Evolutionary conservation across 2,113 vertebrate genomes (phyloP).

Genomic region (Hemichromis elongatus): DNA sequence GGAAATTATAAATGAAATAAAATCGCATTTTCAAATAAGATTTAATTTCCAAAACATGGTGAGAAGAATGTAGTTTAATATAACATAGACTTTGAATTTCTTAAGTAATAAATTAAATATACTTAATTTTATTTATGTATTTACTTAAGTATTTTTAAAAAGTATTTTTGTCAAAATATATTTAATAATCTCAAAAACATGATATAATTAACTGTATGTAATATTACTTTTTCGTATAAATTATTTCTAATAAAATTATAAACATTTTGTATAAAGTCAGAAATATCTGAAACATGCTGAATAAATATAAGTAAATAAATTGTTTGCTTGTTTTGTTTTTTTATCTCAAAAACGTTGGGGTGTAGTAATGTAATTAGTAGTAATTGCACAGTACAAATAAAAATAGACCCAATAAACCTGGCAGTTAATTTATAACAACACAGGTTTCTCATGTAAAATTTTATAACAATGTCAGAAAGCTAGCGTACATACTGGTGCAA

Average conservation of each 20-base stretch:
- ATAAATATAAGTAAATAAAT: too few relatives aligned
- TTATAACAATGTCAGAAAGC: too few relatives aligned
- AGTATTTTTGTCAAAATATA: background rate
- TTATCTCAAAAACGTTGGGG: too few relatives aligned
- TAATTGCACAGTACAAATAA: too few relatives aligned
- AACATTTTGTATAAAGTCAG: background rate
- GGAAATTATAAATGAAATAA: background rate
- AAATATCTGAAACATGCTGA: background rate
- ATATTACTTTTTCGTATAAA: background rate
- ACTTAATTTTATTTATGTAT: too few relatives aligned
- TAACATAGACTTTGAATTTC: background rate
- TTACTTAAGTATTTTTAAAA: too few relatives aligned
- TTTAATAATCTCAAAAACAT: background rate
- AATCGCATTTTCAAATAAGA: background rate
- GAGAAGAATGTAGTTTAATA: background rate
- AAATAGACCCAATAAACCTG: too few relatives aligned
- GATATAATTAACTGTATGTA: background rate
- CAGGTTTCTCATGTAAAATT: too few relatives aligned
- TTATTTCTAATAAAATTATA: background rate
- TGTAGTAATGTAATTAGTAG: too few relatives aligned
- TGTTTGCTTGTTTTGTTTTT: too few relatives aligned
- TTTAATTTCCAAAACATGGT: background rate
- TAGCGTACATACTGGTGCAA: too few relatives aligned
- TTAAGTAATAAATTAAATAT: background rate
- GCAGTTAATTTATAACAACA: too few relatives aligned